Conservation (phyloP, 2,797 vertebrate genomes). For the Melanotaenia boesemani region DNA sequence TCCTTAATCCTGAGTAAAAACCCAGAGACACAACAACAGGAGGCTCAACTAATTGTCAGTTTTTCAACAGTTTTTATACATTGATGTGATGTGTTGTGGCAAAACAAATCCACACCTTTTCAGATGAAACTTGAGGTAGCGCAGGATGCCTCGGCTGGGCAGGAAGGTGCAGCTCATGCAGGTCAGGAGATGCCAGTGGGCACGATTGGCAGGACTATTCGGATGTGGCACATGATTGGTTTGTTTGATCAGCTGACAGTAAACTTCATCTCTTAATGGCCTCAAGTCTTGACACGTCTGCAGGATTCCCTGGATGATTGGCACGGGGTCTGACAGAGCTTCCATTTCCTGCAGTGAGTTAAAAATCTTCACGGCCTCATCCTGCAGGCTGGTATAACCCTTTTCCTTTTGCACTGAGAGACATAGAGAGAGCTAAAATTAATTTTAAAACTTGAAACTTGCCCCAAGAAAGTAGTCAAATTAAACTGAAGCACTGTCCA, state of each 20-base stretch:
- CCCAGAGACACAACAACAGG: neutral
- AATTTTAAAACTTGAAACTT: neutral
- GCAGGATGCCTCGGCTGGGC: slow-evolving; percentile 90
- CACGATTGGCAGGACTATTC: slow-evolving; percentile 87
- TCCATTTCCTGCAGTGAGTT: slow-evolving; percentile 95
- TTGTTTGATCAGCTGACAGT: slow-evolving; percentile 96
- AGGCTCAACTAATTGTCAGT: neutral
- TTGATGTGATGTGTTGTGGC: neutral
- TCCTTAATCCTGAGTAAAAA: slow-evolving; percentile 87
- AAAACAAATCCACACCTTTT: slow-evolving; percentile 82
- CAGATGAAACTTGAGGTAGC: slow-evolving; percentile 94
- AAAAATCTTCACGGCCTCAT: slow-evolving; percentile 95
- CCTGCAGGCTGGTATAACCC: slow-evolving; percentile 93
- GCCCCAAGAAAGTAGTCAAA: neutral
- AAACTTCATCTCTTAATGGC: slow-evolving; percentile 91
- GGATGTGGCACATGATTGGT: slow-evolving; percentile 93
- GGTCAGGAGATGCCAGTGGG: slow-evolving; percentile 94
- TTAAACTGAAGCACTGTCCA: neutral
- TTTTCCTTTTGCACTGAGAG: slow-evolving; percentile 91
- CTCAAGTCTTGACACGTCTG: slow-evolving; percentile 94
- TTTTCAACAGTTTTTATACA: neutral
- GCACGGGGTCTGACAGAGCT: slow-evolving; percentile 90
- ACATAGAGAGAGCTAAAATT: neutral
- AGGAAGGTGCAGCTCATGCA: slow-evolving; percentile 95
- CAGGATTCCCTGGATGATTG: slow-evolving; percentile 93